A percentile compares a stretch with the other conserved stretches of the same genome.
Conservation (phyloP, 1,140 invertebrate species). For the Glossosoma conforme region DNA sequence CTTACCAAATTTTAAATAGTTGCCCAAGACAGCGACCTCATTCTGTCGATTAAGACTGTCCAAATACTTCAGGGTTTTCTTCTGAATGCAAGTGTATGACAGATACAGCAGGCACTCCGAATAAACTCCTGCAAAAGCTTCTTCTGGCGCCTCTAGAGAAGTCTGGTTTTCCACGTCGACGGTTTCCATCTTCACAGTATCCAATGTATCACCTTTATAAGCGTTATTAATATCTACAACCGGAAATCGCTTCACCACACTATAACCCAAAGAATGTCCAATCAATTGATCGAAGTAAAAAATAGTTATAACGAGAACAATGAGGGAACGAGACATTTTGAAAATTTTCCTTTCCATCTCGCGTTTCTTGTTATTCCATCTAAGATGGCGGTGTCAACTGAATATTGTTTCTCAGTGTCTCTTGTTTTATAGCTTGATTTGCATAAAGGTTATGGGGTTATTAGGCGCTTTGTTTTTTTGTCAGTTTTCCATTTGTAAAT, state of each 20-base stretch:
- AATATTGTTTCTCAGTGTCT: not conserved
- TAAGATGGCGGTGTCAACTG: not conserved
- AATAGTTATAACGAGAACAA: not conserved
- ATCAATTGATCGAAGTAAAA: not conserved
- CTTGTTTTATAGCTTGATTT: not conserved
- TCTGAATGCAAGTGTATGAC: constrained; percentile 50
- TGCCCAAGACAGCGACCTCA: constrained; percentile 49
- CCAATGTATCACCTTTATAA: too few relatives aligned
- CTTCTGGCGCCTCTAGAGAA: constrained; percentile 29
- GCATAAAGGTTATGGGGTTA: not conserved
- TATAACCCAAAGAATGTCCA: constrained; percentile 7
- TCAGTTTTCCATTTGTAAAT: constrained; percentile 5
- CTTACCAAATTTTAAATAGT: constrained; percentile 51
- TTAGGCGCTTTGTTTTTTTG: not conserved
- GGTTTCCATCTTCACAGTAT: not conserved
- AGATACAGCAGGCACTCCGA: constrained; percentile 45
- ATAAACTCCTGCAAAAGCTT: constrained; percentile 46
- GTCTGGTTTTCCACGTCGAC: not conserved
- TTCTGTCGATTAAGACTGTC: constrained; percentile 45
- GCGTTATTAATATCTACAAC: not conserved
- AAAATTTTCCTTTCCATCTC: not conserved
- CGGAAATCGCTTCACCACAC: constrained; percentile 16
- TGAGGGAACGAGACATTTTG: too few relatives aligned
- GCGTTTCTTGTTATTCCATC: not conserved
- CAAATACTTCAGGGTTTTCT: constrained; percentile 48